Percentiles rank a stretch among this genome's conserved stretches.
phyloP scores from a whole-genome alignment of 2,888 invertebrate species.

The Zygogramma bicolorata region DNA sequence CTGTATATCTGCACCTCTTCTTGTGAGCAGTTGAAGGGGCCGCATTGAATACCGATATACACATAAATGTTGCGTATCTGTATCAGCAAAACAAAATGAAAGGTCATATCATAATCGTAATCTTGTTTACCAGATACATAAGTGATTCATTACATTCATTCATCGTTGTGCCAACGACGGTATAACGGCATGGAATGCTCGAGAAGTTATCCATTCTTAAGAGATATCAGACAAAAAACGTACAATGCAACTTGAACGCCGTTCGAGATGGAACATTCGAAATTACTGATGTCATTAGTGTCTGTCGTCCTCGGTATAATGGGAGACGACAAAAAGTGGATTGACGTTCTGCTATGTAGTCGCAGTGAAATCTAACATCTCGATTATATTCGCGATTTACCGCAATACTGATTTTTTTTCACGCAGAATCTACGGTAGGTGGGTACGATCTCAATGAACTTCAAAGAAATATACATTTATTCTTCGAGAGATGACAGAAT shows the following conservation, averaged over 20 bases:
- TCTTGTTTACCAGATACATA: conserved; percentile 10
- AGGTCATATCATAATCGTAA: conserved; percentile 12
- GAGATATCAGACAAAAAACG: conserved; percentile 11
- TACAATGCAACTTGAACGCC: conserved; percentile 2
- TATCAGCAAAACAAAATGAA: not conserved
- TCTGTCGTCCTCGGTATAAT: not conserved
- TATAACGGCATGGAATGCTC: conserved; percentile 7
- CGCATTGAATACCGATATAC: too few relatives aligned
- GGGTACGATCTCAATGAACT: too few relatives aligned
- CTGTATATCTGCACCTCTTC: too few relatives aligned
- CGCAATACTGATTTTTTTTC: not conserved
- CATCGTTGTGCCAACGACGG: conserved; percentile 1
- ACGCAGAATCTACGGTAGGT: not conserved
- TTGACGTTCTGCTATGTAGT: conserved; percentile 1
- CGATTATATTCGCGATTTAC: not conserved
- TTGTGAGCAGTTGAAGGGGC: too few relatives aligned
- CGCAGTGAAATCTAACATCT: conserved; percentile 5
- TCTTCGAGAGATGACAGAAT: too few relatives aligned
- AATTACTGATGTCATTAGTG: conserved; percentile 9
- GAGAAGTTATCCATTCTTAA: conserved; percentile 6
- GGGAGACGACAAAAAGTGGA: not conserved
- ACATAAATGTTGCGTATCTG: not conserved
- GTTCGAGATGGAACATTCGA: conserved; percentile 3
- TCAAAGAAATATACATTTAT: too few relatives aligned
- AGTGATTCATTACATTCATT: conserved; percentile 11